These are phyloP conservation scores for Austrolebias charrua DNA, from an alignment of 2,797 vertebrate genomes.

Conservation along the genomic window DNA sequence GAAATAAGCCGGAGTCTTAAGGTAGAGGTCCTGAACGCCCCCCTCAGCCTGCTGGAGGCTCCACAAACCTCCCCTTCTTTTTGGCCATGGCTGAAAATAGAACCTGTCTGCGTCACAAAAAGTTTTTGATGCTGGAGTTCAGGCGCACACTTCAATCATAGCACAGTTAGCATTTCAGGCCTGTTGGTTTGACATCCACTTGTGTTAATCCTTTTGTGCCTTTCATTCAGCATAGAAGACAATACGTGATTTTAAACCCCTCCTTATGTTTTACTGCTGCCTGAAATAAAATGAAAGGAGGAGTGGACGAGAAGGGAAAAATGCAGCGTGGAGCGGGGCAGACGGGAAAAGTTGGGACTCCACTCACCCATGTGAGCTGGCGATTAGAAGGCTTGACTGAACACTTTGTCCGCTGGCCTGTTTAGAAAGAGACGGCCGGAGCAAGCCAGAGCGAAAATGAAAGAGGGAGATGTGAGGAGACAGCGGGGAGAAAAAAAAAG, in stretches of 20 bases:
- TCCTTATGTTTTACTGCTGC: too few species aligned
- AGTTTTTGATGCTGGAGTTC: constrained; percentile 19
- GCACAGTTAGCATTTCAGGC: constrained; percentile 46
- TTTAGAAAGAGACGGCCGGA: constrained; percentile 70
- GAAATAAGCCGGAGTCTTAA: constrained; percentile 32
- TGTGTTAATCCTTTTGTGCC: constrained; percentile 39
- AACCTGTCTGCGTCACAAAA: constrained; percentile 31
- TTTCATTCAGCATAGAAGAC: constrained; percentile 21
- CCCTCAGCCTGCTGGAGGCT: constrained; percentile 21
- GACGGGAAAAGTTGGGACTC: constrained; percentile 77
- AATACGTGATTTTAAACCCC: constrained; percentile 5
- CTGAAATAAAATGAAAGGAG: constrained; percentile 5
- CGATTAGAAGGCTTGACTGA: constrained; percentile 80
- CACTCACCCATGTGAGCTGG: constrained; percentile 77
- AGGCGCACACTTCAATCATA: constrained; percentile 20
- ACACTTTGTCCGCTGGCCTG: constrained; percentile 80
- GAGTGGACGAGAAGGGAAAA: constrained; percentile 58
- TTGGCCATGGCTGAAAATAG: constrained; percentile 22
- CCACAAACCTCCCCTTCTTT: constrained; percentile 19
- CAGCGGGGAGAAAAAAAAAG: constrained; percentile 60
- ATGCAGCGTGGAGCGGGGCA: constrained; percentile 63
- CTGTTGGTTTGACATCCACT: constrained; percentile 37
- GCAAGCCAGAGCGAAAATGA: constrained; percentile 56
- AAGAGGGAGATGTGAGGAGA: constrained; percentile 73
- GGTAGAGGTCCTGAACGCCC: constrained; percentile 41